Base-by-base conservation (phyloP, 2,888 invertebrate genomes). In the Drosophila kuntzei region DNA sequence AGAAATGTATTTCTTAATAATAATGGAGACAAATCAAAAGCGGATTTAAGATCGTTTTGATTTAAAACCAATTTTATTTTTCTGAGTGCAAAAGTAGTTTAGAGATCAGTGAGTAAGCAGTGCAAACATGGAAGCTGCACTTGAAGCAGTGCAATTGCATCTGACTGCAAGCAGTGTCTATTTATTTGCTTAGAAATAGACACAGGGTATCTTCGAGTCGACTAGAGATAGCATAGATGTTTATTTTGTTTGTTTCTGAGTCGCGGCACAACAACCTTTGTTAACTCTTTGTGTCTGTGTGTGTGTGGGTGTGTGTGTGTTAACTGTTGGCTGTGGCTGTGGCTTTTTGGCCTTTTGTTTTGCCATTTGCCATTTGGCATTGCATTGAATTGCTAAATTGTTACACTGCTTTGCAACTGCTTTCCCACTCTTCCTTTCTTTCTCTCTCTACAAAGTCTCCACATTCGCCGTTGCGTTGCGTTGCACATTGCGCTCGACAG, bases 401-500 rank as follows among this genome's bases (percentile, higher is more conserved):
- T 43, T 58, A 51, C 60, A 68, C 20, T 50, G 34, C 60, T 34
- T 47, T 11, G 14, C 34, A 32, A 11, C 14, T 14, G 9, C 37
- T 3, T 12, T 0, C 16, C 9, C 14, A 0, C 39, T 18, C 36
- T 36, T 34, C 14, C 1, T 32, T 46, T 8, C 25, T 16, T 18
- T 14, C 29, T 6, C 36, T 32, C 32, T 12, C 7, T 9, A 4
- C 1, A n/a, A 9, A 29, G 14, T 27, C 53, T 29, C 6, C 41
- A 32, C 54, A 25, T 20, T 27, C 8, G 43, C 32, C n/a, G n/a
- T n/a, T n/a, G n/a, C 32, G 29, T 29, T 32, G 32, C 59, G 41
- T 50, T 14, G 29, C 50, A 36, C 67, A 50, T 41, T 76, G 70
- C 82, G 82, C 87, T 82, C 68, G 79, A 86, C 76, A 74, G 69